Percentiles rank a stretch among this genome's conserved stretches.
These are phyloP conservation scores for Helicoverpa zea DNA, from an alignment of 1,140 invertebrate genomes.

Conservation along the genomic window DNA sequence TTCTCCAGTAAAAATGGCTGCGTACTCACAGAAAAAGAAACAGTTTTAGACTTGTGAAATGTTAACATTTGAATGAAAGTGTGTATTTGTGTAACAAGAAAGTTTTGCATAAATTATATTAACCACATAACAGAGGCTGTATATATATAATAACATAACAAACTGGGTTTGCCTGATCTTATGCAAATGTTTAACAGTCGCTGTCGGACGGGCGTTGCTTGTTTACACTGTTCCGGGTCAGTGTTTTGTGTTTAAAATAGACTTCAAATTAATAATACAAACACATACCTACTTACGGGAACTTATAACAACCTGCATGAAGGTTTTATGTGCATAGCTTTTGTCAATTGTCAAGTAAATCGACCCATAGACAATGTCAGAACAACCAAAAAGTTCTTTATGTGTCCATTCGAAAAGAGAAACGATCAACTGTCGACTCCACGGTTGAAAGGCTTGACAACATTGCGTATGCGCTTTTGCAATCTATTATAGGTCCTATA, in stretches of 20 bases:
- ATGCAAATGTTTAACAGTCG: constrained; percentile 13
- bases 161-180: not conserved
- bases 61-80: too few relatives aligned
- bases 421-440: constrained; percentile 26
- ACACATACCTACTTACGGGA: not conserved
- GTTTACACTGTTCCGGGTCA: constrained; percentile 12
- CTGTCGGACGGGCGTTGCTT: not conserved
- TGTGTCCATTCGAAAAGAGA: constrained; percentile 35
- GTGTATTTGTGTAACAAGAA: too few relatives aligned
- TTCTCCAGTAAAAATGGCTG: too few relatives aligned
- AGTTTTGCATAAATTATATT: too few relatives aligned
- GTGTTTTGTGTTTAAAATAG: not conserved
- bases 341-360: too few relatives aligned
- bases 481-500: constrained; percentile 43
- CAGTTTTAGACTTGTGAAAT: too few relatives aligned
- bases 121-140: not conserved
- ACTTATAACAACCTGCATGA: not conserved
- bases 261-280: not conserved
- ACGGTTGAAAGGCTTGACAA: constrained; percentile 44
- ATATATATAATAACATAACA: constrained; percentile 7
- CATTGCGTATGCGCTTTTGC: constrained; percentile 32
- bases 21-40: too few relatives aligned
- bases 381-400: constrained; percentile 22
- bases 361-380: not conserved
- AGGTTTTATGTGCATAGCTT: not conserved